Evolutionary conservation across 2,797 vertebrate genomes (phyloP).

Genomic region (Cheirogaleus major): DNA sequence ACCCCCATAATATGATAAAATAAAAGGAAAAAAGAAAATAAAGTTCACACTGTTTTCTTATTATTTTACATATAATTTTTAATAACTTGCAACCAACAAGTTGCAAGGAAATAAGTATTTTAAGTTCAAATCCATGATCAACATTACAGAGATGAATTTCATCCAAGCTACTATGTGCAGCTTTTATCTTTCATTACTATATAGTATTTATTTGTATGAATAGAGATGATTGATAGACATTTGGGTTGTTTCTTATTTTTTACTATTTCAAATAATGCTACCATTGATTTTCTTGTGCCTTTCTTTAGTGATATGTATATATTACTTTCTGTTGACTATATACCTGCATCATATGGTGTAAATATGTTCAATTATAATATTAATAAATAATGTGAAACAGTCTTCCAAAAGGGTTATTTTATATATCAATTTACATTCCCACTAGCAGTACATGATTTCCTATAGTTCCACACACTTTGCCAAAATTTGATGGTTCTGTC

Average conservation of each 20-base stretch:
- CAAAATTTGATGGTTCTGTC: background rate
- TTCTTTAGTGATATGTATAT: background rate
- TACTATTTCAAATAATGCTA: background rate
- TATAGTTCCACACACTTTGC: background rate
- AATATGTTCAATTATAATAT: background rate
- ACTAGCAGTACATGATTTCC: background rate
- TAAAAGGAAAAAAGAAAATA: too few relatives aligned
- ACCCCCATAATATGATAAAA: too few relatives aligned
- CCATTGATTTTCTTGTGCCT: background rate
- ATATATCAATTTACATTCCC: background rate
- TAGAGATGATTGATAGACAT: background rate
- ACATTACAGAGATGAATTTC: background rate
- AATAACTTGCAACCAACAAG: background rate
- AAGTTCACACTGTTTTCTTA: background rate
- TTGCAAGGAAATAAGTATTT: too few relatives aligned
- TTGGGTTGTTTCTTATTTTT: background rate
- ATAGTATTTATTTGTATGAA: background rate
- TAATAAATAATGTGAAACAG: background rate
- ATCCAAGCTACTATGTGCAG: background rate
- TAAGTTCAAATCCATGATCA: background rate
- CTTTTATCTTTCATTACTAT: background rate
- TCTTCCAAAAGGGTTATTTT: background rate
- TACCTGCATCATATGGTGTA: background rate
- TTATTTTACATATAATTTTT: background rate
- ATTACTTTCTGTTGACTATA: background rate